These are phyloP conservation scores for Myoxocephalus aenaeus DNA, from an alignment of 2,797 vertebrate genomes.

Conservation along the genomic window DNA sequence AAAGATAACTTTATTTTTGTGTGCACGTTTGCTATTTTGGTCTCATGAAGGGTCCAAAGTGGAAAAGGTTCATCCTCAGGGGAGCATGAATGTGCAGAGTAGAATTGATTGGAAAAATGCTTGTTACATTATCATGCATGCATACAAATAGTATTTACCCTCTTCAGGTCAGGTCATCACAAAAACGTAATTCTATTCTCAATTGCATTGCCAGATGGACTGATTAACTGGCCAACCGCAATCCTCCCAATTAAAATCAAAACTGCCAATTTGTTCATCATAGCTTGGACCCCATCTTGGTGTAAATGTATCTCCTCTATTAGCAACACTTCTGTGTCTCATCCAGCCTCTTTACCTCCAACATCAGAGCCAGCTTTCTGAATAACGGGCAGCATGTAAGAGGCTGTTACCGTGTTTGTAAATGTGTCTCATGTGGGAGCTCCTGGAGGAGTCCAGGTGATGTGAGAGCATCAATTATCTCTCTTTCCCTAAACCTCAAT, in stretches of 20 bases:
- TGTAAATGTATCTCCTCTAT: background rate
- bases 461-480: constrained; percentile 35
- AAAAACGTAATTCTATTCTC: background rate
- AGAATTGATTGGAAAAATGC: background rate
- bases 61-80: background rate
- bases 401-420: constrained; percentile 9
- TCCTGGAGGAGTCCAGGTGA: constrained; percentile 23
- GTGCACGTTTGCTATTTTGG: background rate
- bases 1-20: background rate
- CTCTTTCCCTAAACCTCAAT: constrained; percentile 8
- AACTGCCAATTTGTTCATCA: background rate
- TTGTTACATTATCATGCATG: background rate
- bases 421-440: constrained; percentile 25
- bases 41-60: constrained; percentile 1
- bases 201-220: background rate
- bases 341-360: background rate
- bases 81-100: background rate
- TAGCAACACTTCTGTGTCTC: background rate
- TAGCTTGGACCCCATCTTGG: background rate
- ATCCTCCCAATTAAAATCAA: background rate
- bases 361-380: constrained; percentile 1
- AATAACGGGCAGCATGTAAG: background rate
- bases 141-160: background rate
- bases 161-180: background rate
- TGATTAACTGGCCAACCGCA: background rate